Evolutionary conservation across 2,888 invertebrate genomes (phyloP), one percentile per base, ranked within the genome.

Genomic region (Drosophila anomalipes): DNA sequence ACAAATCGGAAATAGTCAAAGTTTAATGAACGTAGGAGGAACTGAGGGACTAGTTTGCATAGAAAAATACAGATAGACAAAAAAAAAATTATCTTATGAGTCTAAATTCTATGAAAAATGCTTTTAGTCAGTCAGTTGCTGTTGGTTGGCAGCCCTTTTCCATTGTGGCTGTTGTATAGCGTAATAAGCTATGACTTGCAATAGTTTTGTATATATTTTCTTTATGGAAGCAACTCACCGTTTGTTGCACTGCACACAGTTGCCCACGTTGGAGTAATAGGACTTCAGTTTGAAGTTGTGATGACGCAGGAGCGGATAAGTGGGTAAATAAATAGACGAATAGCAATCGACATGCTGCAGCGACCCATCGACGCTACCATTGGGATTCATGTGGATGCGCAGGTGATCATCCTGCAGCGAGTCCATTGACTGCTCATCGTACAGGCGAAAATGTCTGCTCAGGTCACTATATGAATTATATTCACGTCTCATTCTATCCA

Each of bases 221-320:
- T 30, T 32, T 51, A 10, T 3, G 33, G 19, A n/a, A 53, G 4
- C 28, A 9, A 70, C 89, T 83, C 47, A 86, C 86, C 90, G 74
- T 49, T 86, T 86, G 39, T 88, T 77, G 71, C 86, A 86, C 41
- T 88, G 90, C 51, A 86, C 90, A 56, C 86, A 86, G 47, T 86
- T 76, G 7, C 86, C 86, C 57, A 86, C 89, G 19, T 83, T 86
- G 41, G 77, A 86, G 59, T 75, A 89, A 51, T 84, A 81, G 0
- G 70, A 71, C 71, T 90, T 86, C 30, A 86, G 66, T 61, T 86
- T 86, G 32, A 88, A 88, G 37, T 83, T 88, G 61, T 86, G 86
- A 56, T 81, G 83, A 32, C 86, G 76, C 44, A 86, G 61, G 44
- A 86, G 54, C 35, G 35, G 26, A 9, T 39, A 70, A 39, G 14